Conservation (phyloP, 1,140 invertebrate genomes). For the Brachionus rotundiformis region DNA sequence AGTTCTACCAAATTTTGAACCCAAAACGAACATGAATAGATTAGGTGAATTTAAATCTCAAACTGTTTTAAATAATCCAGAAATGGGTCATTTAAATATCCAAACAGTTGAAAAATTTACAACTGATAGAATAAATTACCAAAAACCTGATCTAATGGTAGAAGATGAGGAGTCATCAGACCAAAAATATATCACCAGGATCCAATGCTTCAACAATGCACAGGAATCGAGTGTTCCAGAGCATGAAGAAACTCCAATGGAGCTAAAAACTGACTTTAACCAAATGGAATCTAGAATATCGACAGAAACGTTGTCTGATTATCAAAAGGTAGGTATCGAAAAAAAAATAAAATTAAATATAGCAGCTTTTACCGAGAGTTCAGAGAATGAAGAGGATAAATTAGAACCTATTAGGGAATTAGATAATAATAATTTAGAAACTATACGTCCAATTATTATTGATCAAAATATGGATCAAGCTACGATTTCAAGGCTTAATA, state of each 20-base stretch:
- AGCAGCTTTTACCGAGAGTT: conserved; percentile 8
- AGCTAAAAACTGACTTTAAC: neutral
- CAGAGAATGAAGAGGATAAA: neutral
- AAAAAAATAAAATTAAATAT: conserved; percentile 11
- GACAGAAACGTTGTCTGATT: neutral
- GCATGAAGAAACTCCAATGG: neutral
- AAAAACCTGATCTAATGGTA: neutral
- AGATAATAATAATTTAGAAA: neutral
- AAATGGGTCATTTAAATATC: neutral
- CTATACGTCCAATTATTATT: neutral
- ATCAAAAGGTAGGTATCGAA: conserved; percentile 39
- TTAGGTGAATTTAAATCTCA: conserved; percentile 1
- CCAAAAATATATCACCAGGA: neutral
- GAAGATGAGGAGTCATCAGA: neutral
- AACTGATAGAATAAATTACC: neutral
- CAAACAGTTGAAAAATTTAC: neutral
- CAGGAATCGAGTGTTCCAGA: neutral
- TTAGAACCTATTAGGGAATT: conserved; percentile 2
- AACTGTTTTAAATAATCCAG: neutral
- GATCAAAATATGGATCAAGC: neutral
- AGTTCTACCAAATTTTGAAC: neutral
- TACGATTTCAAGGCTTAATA: neutral
- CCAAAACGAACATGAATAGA: neutral
- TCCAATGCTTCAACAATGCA: conserved; percentile 2
- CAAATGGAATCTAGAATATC: neutral